Evolutionary conservation across 2,797 vertebrate genomes (phyloP).

Genomic region (Taeniopygia guttata): DNA sequence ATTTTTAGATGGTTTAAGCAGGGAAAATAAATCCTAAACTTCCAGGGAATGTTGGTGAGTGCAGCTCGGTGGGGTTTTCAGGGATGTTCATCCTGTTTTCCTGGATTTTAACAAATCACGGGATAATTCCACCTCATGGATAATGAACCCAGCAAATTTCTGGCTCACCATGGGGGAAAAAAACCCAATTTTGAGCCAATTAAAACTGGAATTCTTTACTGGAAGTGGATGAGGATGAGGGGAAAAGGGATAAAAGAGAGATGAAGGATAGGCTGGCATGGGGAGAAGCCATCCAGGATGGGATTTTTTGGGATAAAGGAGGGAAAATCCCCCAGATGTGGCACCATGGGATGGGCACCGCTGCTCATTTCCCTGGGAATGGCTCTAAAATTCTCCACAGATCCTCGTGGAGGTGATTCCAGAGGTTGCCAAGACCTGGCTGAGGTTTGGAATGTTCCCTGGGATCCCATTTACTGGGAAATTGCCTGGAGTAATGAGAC

Average conservation of each 20-base stretch:
- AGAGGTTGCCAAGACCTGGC: not conserved
- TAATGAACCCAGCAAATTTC: not conserved
- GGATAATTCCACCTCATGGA: not conserved
- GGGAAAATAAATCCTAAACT: not conserved
- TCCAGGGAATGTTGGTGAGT: not conserved
- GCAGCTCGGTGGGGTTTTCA: not conserved
- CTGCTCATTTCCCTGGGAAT: not conserved
- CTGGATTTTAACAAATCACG: not conserved
- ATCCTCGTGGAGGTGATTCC: rapidly evolving
- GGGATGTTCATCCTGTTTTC: not conserved
- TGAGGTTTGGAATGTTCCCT: not conserved
- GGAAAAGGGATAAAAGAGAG: not conserved
- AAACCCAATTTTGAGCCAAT: not conserved
- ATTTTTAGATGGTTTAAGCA: not conserved
- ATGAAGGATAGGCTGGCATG: not conserved
- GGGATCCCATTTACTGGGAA: not conserved
- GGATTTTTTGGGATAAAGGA: not conserved
- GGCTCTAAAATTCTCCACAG: rapidly evolving
- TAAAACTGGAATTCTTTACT: not conserved
- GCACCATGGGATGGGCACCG: too few species aligned
- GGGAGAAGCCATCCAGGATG: not conserved
- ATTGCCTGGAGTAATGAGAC: not conserved
- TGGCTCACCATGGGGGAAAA: not conserved
- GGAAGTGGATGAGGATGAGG: not conserved
- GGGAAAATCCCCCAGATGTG: not conserved